These are phyloP conservation scores for Trachymyrmex cornetzi DNA, from an alignment of 1,140 invertebrate species.

Conservation along the genomic window DNA sequence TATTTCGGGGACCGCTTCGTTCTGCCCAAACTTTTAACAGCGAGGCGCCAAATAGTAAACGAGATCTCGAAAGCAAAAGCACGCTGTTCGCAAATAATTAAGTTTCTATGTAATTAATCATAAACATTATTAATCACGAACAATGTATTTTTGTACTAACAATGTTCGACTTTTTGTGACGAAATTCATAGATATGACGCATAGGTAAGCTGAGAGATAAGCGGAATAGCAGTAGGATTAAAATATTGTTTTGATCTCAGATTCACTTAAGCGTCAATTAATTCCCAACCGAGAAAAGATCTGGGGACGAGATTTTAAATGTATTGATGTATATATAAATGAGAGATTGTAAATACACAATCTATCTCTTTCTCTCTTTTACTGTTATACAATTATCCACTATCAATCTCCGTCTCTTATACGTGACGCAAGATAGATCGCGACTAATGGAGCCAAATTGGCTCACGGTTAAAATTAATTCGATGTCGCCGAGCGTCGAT, in stretches of 20 bases:
- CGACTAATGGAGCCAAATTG: neutral
- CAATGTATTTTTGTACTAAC: neutral
- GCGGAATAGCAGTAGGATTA: neutral
- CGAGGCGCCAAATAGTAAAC: neutral
- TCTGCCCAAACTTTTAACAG: neutral
- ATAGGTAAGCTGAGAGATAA: neutral
- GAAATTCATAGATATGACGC: neutral
- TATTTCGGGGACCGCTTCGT: slow-evolving; percentile 18
- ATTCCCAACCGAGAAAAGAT: neutral
- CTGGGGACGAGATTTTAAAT: slow-evolving; percentile 2
- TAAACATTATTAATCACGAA: neutral
- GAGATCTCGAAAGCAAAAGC: neutral
- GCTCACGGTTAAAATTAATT: slow-evolving; percentile 35
- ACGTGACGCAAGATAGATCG: slow-evolving; percentile 24
- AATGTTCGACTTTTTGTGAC: neutral
- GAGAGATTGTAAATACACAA: too few relatives aligned
- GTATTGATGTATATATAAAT: too few relatives aligned
- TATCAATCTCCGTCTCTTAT: slow-evolving; percentile 8
- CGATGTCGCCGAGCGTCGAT: neutral
- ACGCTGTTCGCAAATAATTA: neutral
- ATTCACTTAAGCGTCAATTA: neutral
- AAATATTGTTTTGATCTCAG: slow-evolving; percentile 8
- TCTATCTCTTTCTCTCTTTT: neutral
- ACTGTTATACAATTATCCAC: neutral
- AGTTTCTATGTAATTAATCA: neutral